Evolutionary conservation across 1,140 invertebrate species (phyloP), one percentile per base, ranked within the genome.

Genomic region (Caligus rogercresseyi): DNA sequence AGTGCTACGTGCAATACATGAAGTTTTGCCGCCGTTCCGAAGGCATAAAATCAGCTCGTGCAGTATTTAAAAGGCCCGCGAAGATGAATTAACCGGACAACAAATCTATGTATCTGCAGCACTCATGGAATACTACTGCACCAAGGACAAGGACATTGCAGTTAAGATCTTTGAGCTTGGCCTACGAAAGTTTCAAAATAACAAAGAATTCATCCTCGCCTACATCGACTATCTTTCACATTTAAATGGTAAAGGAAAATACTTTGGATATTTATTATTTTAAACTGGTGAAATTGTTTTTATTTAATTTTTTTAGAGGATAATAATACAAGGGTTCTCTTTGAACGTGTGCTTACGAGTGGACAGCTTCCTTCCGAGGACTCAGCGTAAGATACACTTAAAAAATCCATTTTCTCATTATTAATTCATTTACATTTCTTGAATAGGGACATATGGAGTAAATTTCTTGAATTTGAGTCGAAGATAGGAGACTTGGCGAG

Each of bases 81-180:
- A 98, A 73, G 94, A 99, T 73, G 70, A 78, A 1, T 78, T 86
- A 16, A 85, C 84, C 0, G 83, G 81, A 25, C 89, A 90, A 74
- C 92, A 98, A 71, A 86, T 98, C 51, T 99, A 87, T 71, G 90
- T 97, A 1, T 86, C 92, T 0, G 93, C 94, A 15, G 92, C 94
- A 0, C 76, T 97, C 0, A 98, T 98, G 91, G 96, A 99, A 76
- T 98, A 98, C 74, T 98, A 97, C 71, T 98, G 93, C 72, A 96
- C 88, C 59, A 99, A 99, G 78, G 94, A 98, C 74, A 94, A 96
- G 74, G 92, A 91, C 72, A 90, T 98, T 61, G 94, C 95, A 0
- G 93, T 97, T 71, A 82, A 92, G 67, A 98, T 98, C 68, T 98
- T 98, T 75, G 94, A 98, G 74, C 76, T 98, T 19, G 96, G 94